These are phyloP conservation scores for Pyrochroa serraticornis DNA, from an alignment of 2,888 invertebrate species.

Conservation along the genomic window DNA sequence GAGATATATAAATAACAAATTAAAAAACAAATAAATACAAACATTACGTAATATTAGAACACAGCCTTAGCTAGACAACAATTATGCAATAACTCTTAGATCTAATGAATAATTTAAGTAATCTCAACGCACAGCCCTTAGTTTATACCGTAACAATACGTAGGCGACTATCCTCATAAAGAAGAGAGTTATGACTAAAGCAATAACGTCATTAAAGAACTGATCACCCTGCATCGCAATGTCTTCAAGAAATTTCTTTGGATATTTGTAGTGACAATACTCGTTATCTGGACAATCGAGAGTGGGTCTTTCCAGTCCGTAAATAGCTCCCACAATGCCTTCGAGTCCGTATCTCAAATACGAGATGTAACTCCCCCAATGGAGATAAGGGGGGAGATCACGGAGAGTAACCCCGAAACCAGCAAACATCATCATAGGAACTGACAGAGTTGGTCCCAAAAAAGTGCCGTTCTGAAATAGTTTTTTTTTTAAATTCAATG, in stretches of 20 bases:
- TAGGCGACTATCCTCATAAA: conserved; percentile 71
- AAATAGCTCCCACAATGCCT: conserved; percentile 83
- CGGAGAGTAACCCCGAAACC: conserved; percentile 91
- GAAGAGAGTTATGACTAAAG: conserved; percentile 71
- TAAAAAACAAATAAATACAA: conserved; percentile 24
- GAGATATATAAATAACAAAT: conserved; percentile 3
- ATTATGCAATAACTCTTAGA: neutral
- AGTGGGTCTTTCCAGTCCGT: conserved; percentile 76
- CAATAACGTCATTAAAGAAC: conserved; percentile 83
- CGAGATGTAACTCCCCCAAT: conserved; percentile 92
- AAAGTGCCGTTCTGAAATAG: conserved; percentile 87
- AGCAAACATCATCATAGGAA: conserved; percentile 96
- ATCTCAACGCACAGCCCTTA: conserved; percentile 69
- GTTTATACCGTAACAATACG: conserved; percentile 77
- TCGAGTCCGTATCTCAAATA: conserved; percentile 91
- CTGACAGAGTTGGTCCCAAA: conserved; percentile 87
- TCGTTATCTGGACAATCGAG: conserved; percentile 75
- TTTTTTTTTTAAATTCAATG: conserved; percentile 7
- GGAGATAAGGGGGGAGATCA: conserved; percentile 83
- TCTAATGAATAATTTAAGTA: conserved; percentile 13
- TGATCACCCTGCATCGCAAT: conserved; percentile 81
- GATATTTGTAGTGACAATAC: conserved; percentile 86
- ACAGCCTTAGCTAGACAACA: conserved; percentile 25
- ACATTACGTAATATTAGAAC: conserved; percentile 17
- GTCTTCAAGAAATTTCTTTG: conserved; percentile 79